These are phyloP conservation scores for Miltochrista miniata DNA, from an alignment of 2,888 invertebrate genomes.

Conservation along the genomic window DNA sequence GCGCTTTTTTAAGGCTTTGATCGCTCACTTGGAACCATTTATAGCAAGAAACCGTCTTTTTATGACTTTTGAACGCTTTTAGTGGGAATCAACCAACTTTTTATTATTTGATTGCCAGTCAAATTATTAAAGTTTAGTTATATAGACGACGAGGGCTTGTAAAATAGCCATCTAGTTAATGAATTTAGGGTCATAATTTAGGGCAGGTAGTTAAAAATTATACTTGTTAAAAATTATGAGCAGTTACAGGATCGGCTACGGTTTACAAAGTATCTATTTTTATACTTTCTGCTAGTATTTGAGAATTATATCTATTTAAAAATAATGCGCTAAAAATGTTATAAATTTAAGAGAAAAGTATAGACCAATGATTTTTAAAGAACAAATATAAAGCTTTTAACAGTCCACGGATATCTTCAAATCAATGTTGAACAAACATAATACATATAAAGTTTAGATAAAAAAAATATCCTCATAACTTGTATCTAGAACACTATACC, in stretches of 20 bases:
- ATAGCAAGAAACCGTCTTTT: conserved; percentile 36
- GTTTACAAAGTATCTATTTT: too few species aligned
- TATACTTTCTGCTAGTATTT: too few species aligned
- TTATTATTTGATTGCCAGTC: conserved; percentile 25
- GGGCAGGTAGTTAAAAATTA: conserved; percentile 2
- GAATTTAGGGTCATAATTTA: conserved; percentile 6
- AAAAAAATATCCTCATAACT: not conserved
- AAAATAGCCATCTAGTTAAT: conserved; percentile 17
- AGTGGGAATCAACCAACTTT: conserved; percentile 29
- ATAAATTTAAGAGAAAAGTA: too few species aligned
- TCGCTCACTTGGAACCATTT: conserved; percentile 48
- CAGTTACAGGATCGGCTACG: not conserved
- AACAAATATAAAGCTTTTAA: too few species aligned
- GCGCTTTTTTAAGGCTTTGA: too few species aligned
- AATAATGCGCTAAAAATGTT: too few species aligned
- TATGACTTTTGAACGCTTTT: conserved; percentile 48
- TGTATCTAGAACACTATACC: not conserved
- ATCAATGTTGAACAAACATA: too few species aligned
- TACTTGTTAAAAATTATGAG: not conserved
- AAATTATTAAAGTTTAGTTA: conserved; percentile 29
- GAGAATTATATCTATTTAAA: too few species aligned
- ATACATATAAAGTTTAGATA: not conserved
- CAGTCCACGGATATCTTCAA: too few species aligned
- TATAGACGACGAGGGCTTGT: conserved; percentile 17
- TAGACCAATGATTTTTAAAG: too few species aligned